phyloP scores from a whole-genome alignment of 2,797 vertebrate genomes.

The Sebastes nivosus region DNA sequence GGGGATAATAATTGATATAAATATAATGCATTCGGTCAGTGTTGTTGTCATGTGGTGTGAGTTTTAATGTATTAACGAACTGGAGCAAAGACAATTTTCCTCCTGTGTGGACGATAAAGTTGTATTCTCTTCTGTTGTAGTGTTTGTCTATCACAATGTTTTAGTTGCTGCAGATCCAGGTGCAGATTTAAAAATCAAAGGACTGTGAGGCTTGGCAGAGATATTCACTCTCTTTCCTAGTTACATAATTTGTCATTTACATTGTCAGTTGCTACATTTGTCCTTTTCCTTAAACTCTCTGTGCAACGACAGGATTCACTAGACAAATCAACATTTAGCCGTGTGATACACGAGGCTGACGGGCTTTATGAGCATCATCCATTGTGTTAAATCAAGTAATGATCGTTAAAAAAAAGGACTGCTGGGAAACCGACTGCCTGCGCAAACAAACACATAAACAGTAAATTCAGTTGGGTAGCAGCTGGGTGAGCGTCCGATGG shows the following conservation, averaged over 20 bases:
- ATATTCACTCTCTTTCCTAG: neutral
- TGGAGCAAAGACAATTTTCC: neutral
- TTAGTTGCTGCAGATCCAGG: neutral
- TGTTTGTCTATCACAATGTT: neutral
- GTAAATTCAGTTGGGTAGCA: slow-evolving; percentile 39
- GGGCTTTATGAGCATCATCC: neutral
- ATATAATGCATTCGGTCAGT: neutral
- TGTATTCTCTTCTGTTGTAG: neutral
- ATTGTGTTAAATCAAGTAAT: slow-evolving; percentile 6
- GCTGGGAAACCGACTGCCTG: slow-evolving; percentile 29
- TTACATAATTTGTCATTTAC: neutral
- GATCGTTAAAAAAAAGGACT: slow-evolving; percentile 10
- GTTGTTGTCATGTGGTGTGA: neutral
- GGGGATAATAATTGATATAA: neutral
- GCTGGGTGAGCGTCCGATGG: slow-evolving; percentile 56
- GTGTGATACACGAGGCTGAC: neutral
- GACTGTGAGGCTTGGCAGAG: neutral
- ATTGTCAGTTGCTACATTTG: neutral
- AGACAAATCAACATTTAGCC: neutral
- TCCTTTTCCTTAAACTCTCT: neutral
- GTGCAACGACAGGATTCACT: neutral
- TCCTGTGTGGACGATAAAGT: neutral
- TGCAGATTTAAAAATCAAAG: neutral
- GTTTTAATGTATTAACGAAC: no score
- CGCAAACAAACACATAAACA: slow-evolving; percentile 58